These are phyloP conservation scores for Platygyra sinensis DNA, from an alignment of 64 coral and sea anemone genomes.

Conservation along the genomic window DNA sequence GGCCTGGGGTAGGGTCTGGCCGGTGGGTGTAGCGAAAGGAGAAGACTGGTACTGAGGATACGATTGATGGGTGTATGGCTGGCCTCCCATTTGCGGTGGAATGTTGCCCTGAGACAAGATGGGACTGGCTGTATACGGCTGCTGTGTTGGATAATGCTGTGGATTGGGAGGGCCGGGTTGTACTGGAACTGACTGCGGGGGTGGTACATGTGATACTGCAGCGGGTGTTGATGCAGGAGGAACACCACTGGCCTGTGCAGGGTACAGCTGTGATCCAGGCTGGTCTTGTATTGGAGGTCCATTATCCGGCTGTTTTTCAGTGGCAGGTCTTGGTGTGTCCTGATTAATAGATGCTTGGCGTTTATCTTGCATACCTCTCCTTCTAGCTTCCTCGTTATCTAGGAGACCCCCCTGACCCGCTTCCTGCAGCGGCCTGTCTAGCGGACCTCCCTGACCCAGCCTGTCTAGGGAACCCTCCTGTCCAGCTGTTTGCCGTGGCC, in stretches of 20 bases:
- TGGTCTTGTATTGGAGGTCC: neutral
- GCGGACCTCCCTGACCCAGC: too few species aligned
- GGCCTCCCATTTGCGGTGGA: constrained; percentile 15
- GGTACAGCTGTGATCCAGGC: neutral
- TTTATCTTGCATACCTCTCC: neutral
- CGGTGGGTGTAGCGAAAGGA: neutral
- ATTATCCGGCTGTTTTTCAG: neutral
- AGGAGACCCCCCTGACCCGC: neutral
- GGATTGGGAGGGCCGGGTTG: neutral
- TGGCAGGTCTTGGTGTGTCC: neutral
- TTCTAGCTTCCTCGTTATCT: neutral
- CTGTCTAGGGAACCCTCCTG: neutral
- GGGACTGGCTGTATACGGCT: constrained; percentile 14
- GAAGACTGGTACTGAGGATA: constrained; percentile 10
- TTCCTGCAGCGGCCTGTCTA: too few species aligned
- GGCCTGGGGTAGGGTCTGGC: constrained; percentile 7
- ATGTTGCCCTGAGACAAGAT: neutral
- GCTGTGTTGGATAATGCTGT: neutral
- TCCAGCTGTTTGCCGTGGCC: neutral
- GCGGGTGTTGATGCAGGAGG: neutral
- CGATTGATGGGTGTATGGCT: constrained; percentile 5
- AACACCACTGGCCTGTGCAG: neutral
- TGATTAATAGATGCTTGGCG: constrained; percentile 3
- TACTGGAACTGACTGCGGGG: neutral
- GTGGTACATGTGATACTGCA: constrained; percentile 14